Percentiles rank a stretch among this genome's conserved stretches.
phyloP scores from a whole-genome alignment of 64 coral and sea anemone genomes.

The Acropora yongei region DNA sequence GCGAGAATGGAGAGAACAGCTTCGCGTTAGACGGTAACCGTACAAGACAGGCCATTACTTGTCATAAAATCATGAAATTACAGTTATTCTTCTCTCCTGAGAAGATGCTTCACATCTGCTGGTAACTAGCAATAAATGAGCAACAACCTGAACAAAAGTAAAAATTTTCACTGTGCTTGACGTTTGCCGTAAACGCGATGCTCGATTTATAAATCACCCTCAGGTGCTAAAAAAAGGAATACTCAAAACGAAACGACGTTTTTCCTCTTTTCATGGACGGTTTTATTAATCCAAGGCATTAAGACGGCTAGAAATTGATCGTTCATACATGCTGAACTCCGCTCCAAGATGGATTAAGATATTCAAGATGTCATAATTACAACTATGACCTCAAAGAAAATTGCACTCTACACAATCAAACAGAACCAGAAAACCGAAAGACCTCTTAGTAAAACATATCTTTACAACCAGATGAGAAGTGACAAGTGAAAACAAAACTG shows the following conservation, averaged over 20 bases:
- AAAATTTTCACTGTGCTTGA: too few species aligned
- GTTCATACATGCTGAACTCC: constrained; percentile 48
- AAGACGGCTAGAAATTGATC: constrained; percentile 55
- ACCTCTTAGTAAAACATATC: constrained; percentile 1
- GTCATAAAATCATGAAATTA: too few species aligned
- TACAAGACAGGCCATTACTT: too few species aligned
- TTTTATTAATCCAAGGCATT: constrained; percentile 52
- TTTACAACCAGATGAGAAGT: constrained; percentile 10
- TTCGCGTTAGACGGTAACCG: too few species aligned
- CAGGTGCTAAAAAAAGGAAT: background rate
- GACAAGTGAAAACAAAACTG: background rate
- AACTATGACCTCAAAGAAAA: constrained; percentile 46
- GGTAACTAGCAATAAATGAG: too few species aligned
- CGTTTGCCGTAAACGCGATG: too few species aligned
- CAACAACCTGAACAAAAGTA: too few species aligned
- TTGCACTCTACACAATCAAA: background rate
- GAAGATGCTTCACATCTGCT: too few species aligned
- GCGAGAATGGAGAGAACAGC: too few species aligned
- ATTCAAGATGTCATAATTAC: constrained; percentile 34
- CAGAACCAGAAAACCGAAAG: constrained; percentile 20
- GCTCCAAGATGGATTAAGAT: constrained; percentile 51
- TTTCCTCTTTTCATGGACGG: constrained; percentile 29
- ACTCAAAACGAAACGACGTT: background rate
- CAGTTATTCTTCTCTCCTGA: too few species aligned
- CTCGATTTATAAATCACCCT: too few species aligned